Evolutionary conservation across 2,113 vertebrate species (phyloP).

Genomic region (Amphiprion percula): DNA sequence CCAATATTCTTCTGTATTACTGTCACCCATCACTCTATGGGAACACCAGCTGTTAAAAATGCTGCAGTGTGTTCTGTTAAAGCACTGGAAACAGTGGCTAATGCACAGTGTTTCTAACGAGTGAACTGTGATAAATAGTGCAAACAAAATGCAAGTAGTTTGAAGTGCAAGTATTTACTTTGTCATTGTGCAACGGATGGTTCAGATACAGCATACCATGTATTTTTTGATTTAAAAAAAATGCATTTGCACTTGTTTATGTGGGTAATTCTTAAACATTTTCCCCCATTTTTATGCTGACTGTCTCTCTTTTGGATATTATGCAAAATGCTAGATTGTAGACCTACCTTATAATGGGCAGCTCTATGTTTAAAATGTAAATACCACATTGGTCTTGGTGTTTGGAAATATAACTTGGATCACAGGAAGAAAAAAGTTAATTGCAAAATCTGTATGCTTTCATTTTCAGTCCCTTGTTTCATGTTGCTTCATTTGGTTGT

Average conservation of each 20-base stretch:
- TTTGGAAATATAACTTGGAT: neutral
- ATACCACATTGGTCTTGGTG: neutral
- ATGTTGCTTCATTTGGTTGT: conserved; percentile 27
- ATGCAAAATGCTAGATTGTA: neutral
- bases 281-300: neutral
- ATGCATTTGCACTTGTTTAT: no score
- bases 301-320: neutral
- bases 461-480: conserved; percentile 25
- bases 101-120: neutral
- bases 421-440: neutral
- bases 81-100: neutral
- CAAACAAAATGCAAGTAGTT: neutral
- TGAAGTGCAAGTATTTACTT: neutral
- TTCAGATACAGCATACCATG: no score
- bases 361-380: neutral
- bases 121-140: neutral
- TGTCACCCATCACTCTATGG: neutral
- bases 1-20: neutral
- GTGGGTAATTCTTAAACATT: no score
- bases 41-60: neutral
- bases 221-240: no score
- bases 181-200: no score
- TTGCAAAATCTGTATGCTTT: neutral
- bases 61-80: neutral
- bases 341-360: neutral